phyloP scores from a whole-genome alignment of 2,113 vertebrate genomes.

The Tragulus kanchil region DNA sequence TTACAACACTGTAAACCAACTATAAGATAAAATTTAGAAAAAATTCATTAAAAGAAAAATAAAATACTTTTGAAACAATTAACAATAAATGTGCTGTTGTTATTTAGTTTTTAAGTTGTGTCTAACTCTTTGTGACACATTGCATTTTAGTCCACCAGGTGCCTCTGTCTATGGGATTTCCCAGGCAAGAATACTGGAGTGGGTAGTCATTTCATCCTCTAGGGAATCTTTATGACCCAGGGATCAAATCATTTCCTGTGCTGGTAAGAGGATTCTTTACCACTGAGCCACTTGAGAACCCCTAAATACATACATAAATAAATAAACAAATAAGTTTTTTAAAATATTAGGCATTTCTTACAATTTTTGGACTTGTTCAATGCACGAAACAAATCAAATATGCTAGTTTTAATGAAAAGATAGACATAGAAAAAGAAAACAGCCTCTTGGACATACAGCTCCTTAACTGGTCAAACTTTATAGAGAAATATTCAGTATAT shows the following conservation, averaged over 20 bases:
- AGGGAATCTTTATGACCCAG: neutral
- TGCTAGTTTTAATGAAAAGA: neutral
- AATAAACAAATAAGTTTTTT: neutral
- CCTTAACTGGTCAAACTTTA: neutral
- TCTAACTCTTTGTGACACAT: neutral
- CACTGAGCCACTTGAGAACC: neutral
- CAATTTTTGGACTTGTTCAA: neutral
- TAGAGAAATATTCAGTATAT: neutral
- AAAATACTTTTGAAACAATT: neutral
- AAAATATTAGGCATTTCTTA: neutral
- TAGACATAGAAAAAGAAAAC: neutral
- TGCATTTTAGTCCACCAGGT: neutral
- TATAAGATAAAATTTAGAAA: neutral
- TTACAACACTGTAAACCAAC: neutral
- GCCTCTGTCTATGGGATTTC: neutral
- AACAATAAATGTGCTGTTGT: neutral
- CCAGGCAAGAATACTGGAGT: neutral
- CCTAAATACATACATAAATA: neutral
- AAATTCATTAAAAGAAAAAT: neutral
- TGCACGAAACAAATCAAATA: neutral
- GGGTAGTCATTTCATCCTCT: neutral
- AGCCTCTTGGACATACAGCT: neutral
- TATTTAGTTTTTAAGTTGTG: neutral
- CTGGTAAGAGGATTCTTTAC: neutral
- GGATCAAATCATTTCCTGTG: neutral